Percentiles rank a stretch among this genome's conserved stretches.
Conservation (phyloP, 2,888 invertebrate species). For the Phanerotoma sp. region DNA sequence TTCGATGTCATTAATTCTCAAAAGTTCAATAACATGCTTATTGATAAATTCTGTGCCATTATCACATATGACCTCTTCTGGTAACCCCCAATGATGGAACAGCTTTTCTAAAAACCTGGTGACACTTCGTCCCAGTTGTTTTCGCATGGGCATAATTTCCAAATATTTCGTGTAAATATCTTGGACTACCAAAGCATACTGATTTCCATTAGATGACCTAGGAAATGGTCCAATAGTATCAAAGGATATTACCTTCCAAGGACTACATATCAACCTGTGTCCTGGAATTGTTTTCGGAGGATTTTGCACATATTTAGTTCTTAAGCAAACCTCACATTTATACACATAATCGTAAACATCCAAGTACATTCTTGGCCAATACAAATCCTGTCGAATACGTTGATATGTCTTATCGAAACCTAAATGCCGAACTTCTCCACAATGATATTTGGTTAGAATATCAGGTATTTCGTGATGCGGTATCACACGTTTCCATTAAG, state of each 20-base stretch:
- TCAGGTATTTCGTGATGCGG: too few species aligned
- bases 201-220: neutral
- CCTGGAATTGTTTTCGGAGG: neutral
- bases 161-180: slow-evolving; percentile 11
- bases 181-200: neutral
- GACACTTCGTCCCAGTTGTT: slow-evolving; percentile 6
- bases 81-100: slow-evolving; percentile 5
- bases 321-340: slow-evolving; percentile 22
- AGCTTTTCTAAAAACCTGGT: neutral
- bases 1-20: neutral
- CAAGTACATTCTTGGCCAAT: slow-evolving; percentile 7
- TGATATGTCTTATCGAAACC: slow-evolving; percentile 13
- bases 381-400: too few species aligned
- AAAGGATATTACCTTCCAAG: slow-evolving; percentile 6
- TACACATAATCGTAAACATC: slow-evolving; percentile 16
- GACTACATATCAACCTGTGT: neutral
- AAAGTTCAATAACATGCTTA: slow-evolving; percentile 8
- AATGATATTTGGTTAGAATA: too few species aligned
- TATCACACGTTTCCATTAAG: too few species aligned
- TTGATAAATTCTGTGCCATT: slow-evolving; percentile 19
- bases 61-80: slow-evolving; percentile 4
- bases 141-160: slow-evolving; percentile 3
- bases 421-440: neutral
- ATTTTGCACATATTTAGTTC: neutral
- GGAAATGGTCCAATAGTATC: neutral